Percentiles rank a stretch among this genome's conserved stretches.
phyloP scores from a whole-genome alignment of 1,140 invertebrate genomes.

The Cherax quadricarinatus region DNA sequence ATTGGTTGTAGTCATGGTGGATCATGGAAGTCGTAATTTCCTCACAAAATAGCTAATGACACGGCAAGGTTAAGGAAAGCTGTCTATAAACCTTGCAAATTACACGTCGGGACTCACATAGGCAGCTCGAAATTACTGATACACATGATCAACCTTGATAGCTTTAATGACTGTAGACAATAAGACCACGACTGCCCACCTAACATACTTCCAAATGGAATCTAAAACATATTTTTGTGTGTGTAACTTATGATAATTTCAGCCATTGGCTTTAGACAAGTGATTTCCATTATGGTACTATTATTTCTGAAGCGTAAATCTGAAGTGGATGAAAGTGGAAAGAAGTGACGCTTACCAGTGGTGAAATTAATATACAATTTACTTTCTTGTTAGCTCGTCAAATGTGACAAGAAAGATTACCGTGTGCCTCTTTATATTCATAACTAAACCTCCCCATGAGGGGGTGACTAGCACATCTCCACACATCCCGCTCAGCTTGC shows the following conservation, averaged over 20 bases:
- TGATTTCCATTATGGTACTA: no score
- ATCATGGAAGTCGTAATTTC: constrained; percentile 44
- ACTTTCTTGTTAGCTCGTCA: no score
- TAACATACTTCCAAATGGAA: neutral
- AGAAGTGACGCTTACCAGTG: no score
- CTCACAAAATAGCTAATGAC: constrained; percentile 50
- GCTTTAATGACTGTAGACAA: constrained; percentile 9
- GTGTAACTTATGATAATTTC: neutral
- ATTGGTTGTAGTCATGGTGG: constrained; percentile 40
- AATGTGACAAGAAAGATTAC: no score
- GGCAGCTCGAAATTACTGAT: constrained; percentile 47
- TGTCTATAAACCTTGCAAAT: constrained; percentile 43
- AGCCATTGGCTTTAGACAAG: neutral
- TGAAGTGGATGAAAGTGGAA: no score
- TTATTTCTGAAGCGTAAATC: no score
- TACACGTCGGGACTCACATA: constrained; percentile 15
- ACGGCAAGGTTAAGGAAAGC: constrained; percentile 29
- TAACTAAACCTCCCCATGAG: no score
- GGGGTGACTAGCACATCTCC: no score
- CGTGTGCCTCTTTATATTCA: no score
- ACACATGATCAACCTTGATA: constrained; percentile 49
- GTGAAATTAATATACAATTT: no score
- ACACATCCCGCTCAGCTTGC: no score
- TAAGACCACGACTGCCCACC: neutral
- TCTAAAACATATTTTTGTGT: neutral